These are phyloP conservation scores for Tetraodon nigroviridis DNA, from an alignment of 2,113 vertebrate species.

Conservation along the genomic window DNA sequence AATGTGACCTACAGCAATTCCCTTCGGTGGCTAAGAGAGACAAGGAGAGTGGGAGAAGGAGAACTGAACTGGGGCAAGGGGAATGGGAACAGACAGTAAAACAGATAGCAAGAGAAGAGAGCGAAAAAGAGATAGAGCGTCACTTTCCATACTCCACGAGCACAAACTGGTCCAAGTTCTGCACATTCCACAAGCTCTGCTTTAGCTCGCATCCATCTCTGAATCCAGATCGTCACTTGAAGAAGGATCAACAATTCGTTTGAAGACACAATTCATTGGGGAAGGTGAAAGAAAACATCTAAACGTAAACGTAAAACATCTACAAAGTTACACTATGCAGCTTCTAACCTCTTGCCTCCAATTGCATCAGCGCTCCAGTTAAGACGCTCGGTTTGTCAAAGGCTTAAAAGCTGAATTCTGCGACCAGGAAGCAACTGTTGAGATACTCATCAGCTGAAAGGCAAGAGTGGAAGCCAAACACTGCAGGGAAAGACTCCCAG, in stretches of 20 bases:
- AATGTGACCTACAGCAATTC: constrained; percentile 51
- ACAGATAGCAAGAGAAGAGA: constrained; percentile 17
- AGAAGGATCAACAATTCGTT: too few species aligned
- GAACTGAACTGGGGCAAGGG: constrained; percentile 37
- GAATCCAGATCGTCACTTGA: too few species aligned
- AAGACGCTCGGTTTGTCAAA: constrained; percentile 14
- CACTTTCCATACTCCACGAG: too few species aligned
- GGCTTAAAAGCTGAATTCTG: constrained; percentile 8
- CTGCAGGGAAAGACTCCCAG: constrained; percentile 10
- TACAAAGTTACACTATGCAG: constrained; percentile 5
- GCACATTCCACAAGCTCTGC: too few species aligned
- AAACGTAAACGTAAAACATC: too few species aligned
- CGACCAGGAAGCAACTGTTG: constrained; percentile 17
- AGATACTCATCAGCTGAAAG: constrained; percentile 28
- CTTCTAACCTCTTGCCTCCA: constrained; percentile 29
- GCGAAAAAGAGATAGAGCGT: too few species aligned
- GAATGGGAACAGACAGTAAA: constrained; percentile 37
- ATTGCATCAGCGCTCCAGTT: constrained; percentile 50
- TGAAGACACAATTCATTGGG: too few species aligned
- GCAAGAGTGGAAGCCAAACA: constrained; percentile 3
- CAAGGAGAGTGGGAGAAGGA: constrained; percentile 2
- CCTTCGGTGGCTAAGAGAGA: constrained; percentile 32
- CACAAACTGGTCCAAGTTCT: too few species aligned
- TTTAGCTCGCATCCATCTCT: too few species aligned
- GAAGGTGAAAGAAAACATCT: too few species aligned